These are phyloP conservation scores for Arothron firmamentum DNA, from an alignment of 2,113 vertebrate species.

Conservation along the genomic window DNA sequence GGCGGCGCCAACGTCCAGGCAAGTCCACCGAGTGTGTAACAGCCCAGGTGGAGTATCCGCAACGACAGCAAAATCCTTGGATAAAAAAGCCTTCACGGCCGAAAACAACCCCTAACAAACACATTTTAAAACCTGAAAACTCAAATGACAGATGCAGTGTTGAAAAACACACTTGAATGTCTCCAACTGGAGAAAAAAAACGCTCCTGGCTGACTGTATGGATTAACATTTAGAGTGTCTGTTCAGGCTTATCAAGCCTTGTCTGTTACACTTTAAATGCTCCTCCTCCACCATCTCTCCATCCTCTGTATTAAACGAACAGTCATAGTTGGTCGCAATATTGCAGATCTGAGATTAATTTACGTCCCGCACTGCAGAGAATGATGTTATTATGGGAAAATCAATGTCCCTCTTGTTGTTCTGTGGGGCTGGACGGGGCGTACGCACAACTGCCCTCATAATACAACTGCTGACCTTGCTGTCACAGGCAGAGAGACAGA, in stretches of 20 bases:
- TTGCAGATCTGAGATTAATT: constrained; percentile 70
- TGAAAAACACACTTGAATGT: constrained; percentile 53
- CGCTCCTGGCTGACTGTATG: not conserved
- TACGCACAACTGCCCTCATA: constrained; percentile 72
- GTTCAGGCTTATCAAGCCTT: constrained; percentile 49
- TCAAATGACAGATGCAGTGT: constrained; percentile 28
- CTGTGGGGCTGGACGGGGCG: constrained; percentile 58
- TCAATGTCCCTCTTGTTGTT: constrained; percentile 73
- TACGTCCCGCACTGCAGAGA: constrained; percentile 56
- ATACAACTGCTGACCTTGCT: constrained; percentile 76
- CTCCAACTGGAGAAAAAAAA: constrained; percentile 23
- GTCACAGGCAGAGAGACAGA: constrained; percentile 55
- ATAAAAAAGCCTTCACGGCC: too few relatives aligned
- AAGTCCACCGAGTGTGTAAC: not conserved
- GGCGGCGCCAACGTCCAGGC: too few relatives aligned
- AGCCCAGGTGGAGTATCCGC: not conserved
- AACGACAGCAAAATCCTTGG: not conserved
- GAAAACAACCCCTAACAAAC: too few relatives aligned
- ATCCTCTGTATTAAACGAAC: constrained; percentile 48
- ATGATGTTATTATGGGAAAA: constrained; percentile 72
- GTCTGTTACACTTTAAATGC: constrained; percentile 36
- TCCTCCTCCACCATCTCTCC: constrained; percentile 14
- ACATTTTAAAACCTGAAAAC: not conserved
- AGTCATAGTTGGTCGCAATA: constrained; percentile 59
- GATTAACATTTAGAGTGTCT: constrained; percentile 54